phyloP scores from a whole-genome alignment of 2,797 vertebrate genomes.

The Dermochelys coriacea region DNA sequence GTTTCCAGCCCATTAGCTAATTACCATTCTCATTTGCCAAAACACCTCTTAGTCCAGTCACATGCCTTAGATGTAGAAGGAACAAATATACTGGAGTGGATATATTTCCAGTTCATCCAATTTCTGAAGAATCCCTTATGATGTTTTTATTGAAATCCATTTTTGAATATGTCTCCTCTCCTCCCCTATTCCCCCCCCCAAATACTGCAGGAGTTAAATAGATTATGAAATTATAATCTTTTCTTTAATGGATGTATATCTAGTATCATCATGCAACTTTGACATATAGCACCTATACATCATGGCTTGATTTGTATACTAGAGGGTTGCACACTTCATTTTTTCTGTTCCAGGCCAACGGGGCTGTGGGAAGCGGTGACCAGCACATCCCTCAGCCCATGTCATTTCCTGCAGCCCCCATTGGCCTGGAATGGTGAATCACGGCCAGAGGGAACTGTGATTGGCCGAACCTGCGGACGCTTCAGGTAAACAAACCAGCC shows the following conservation, averaged over 20 bases:
- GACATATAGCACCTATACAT: background rate
- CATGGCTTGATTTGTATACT: too few relatives aligned
- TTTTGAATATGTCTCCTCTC: background rate
- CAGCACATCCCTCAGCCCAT: too few relatives aligned
- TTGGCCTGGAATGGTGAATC: too few relatives aligned
- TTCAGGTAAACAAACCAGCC: too few relatives aligned
- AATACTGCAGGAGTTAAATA: background rate
- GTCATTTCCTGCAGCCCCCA: too few relatives aligned
- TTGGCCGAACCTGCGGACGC: too few relatives aligned
- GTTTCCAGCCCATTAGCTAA: background rate
- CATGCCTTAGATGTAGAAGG: background rate
- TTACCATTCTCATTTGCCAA: background rate
- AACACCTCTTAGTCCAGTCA: fast-evolving
- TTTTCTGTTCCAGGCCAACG: too few relatives aligned
- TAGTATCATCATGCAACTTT: background rate
- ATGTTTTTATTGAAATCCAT: background rate
- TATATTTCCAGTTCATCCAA: background rate
- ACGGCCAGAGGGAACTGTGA: too few relatives aligned
- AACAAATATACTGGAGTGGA: background rate
- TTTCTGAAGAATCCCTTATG: background rate
- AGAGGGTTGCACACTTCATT: too few relatives aligned
- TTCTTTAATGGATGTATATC: background rate
- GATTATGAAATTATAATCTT: background rate
- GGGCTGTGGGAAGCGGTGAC: too few relatives aligned
- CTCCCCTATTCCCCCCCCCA: background rate